A percentile compares a stretch with the other conserved stretches of the same genome.
phyloP scores from a whole-genome alignment of 2,113 vertebrate species.

The Notarius lentiginosus region DNA sequence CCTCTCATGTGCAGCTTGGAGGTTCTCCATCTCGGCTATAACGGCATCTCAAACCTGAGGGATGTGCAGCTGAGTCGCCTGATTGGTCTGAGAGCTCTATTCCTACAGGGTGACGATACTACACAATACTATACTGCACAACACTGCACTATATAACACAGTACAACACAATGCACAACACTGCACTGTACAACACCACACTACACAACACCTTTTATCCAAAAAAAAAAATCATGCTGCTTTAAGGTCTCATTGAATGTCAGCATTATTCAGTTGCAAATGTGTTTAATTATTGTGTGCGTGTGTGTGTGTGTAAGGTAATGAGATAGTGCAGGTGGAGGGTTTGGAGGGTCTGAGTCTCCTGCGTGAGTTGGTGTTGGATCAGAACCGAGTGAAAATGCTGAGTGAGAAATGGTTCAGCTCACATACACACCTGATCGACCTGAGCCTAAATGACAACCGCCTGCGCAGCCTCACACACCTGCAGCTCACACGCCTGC shows the following conservation, averaged over 20 bases:
- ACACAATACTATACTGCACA: background rate
- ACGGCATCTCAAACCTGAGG: slow-evolving; percentile 83
- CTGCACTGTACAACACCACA: too few relatives aligned
- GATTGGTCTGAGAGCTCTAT: slow-evolving; percentile 81
- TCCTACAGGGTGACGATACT: slow-evolving; percentile 76
- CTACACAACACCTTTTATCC: background rate
- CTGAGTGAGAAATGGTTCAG: slow-evolving; percentile 77
- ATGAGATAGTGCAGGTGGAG: slow-evolving; percentile 83
- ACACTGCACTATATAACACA: background rate
- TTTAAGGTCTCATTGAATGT: background rate
- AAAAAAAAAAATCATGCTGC: background rate
- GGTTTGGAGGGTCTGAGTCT: slow-evolving; percentile 77
- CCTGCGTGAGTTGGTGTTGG: slow-evolving; percentile 79
- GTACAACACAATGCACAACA: background rate
- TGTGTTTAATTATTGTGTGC: background rate
- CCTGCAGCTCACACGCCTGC: slow-evolving; percentile 75
- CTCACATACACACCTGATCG: slow-evolving; percentile 72
- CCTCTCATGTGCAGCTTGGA: slow-evolving; percentile 86
- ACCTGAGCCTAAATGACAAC: slow-evolving; percentile 81
- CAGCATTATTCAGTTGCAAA: background rate
- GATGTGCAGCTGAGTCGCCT: slow-evolving; percentile 84
- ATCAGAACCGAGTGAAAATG: slow-evolving; percentile 78
- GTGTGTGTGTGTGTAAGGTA: slow-evolving; percentile 64
- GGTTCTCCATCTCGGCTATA: slow-evolving; percentile 85
- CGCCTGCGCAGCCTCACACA: slow-evolving; percentile 77